phyloP scores from a whole-genome alignment of 2,113 vertebrate species.

The Labrus mixtus region DNA sequence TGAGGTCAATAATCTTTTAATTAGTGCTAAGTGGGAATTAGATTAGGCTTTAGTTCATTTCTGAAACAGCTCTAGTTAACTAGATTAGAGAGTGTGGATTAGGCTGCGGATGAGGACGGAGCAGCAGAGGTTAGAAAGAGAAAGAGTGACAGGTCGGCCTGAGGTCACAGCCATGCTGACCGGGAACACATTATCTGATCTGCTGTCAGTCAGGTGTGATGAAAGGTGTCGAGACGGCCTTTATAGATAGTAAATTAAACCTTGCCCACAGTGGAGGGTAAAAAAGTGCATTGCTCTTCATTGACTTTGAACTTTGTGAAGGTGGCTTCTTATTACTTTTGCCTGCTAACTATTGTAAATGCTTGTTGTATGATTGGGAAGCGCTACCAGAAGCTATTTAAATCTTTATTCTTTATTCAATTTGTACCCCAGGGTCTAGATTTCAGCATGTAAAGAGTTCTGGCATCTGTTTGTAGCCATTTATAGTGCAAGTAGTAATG shows the following conservation, averaged over 20 bases:
- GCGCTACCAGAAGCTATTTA: too few relatives aligned
- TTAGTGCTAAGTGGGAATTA: conserved; percentile 80
- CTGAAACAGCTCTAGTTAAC: conserved; percentile 73
- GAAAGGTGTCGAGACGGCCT: conserved; percentile 6
- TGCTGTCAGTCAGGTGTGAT: conserved; percentile 35
- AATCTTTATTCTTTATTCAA: too few relatives aligned
- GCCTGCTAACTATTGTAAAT: too few relatives aligned
- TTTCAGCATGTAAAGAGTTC: too few relatives aligned
- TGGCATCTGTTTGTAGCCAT: too few relatives aligned
- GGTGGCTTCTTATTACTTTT: background rate
- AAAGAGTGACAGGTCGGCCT: conserved; percentile 14
- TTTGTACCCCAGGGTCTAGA: too few relatives aligned
- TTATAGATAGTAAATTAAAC: background rate
- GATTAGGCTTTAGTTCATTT: conserved; percentile 74
- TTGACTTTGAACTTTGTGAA: background rate
- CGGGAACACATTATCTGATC: conserved; percentile 33
- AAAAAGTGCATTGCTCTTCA: background rate
- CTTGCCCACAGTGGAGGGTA: background rate
- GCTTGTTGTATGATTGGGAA: background rate
- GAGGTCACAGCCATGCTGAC: conserved; percentile 24
- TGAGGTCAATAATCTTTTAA: conserved; percentile 79
- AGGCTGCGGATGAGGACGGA: conserved; percentile 40
- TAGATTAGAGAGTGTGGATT: conserved; percentile 74
- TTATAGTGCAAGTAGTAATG: too few relatives aligned
- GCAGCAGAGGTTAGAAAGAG: conserved; percentile 24